Evolutionary conservation across 1,140 invertebrate genomes (phyloP), one percentile per base, ranked within the genome.

Genomic region (Drosophila suzukii): DNA sequence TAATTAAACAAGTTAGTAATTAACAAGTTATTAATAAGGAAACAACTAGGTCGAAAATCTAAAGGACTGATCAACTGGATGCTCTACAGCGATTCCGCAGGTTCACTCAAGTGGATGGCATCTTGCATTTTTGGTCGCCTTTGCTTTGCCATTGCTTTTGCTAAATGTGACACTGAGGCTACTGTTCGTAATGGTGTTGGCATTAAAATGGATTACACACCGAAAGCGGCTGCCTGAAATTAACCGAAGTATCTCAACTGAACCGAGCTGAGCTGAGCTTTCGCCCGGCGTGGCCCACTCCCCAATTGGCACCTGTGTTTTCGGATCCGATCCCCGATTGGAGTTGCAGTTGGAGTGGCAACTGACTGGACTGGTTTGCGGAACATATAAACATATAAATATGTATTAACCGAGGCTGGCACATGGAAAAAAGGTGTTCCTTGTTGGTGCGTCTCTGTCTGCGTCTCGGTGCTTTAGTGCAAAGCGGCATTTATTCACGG

Each of bases 401-500:
- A 39, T 55, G 15, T 53, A 41, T 50, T 41, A 50, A 44, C 12
- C 32, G 32, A 20, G 36, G 11, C 39, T 55, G 24, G 50, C 41
- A 39, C 39, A 38, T 70, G 66, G 20, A 54, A 66, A 54, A 88
- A 82, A 86, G 83, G 84, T 88, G 83, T 86, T 88, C 76, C 79
- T 88, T 78, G 78, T 81, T 85, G 77, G 59, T 84, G 81, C 73
- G 73, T 76, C 76, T 65, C 65, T 70, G 43, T 59, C 59, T 50
- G 54, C 75, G 73, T 68, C 77, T 73, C 43, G 59, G 13, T 50
- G 60, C 75, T 77, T 68, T 89, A 88, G 83, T 88, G 84, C 84
- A 88, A 89, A 89, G 84, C 84, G 85, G 84, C 84, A 89, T 89
- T 89, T 89, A 89, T 89, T 89, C 85, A 89, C 84, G 84, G 84